These are phyloP conservation scores for Epirrhoe tristata DNA, from an alignment of 2,888 invertebrate genomes.

Conservation along the genomic window DNA sequence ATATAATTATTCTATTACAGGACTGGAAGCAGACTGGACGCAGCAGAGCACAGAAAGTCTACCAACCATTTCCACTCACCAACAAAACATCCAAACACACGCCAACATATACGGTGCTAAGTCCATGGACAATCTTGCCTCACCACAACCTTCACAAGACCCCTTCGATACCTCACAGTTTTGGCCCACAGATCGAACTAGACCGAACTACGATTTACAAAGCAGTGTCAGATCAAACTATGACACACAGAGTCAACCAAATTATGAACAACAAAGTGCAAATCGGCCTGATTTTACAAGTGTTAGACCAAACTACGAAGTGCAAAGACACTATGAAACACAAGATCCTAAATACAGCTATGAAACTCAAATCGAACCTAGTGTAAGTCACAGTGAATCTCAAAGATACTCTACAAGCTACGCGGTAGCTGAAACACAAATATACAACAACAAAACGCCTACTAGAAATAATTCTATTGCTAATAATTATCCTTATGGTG, in stretches of 20 bases:
- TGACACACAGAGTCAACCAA: slow-evolving; percentile 26
- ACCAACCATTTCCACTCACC: slow-evolving; percentile 59
- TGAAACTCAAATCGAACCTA: slow-evolving; percentile 36
- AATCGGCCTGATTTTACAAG: slow-evolving; percentile 11
- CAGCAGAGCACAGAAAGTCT: slow-evolving; percentile 75
- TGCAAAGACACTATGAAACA: slow-evolving; percentile 46
- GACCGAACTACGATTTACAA: slow-evolving; percentile 45
- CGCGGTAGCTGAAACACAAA: slow-evolving; percentile 46
- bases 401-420: slow-evolving; percentile 57
- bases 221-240: slow-evolving; percentile 25
- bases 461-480: slow-evolving; percentile 52
- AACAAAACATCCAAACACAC: slow-evolving; percentile 52
- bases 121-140: slow-evolving; percentile 71
- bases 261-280: slow-evolving; percentile 10
- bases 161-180: slow-evolving; percentile 73
- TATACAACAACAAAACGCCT: slow-evolving; percentile 62
- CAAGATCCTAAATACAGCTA: slow-evolving; percentile 25
- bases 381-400: slow-evolving; percentile 60
- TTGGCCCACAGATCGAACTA: slow-evolving; percentile 60
- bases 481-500: slow-evolving; percentile 55
- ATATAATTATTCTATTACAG: slow-evolving; percentile 53
- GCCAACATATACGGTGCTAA: slow-evolving; percentile 71
- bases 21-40: slow-evolving; percentile 67
- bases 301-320: slow-evolving; percentile 18
- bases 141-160: slow-evolving; percentile 54